These are phyloP conservation scores for Irena cyanogastra DNA, from an alignment of 2,113 vertebrate species.

Conservation along the genomic window DNA sequence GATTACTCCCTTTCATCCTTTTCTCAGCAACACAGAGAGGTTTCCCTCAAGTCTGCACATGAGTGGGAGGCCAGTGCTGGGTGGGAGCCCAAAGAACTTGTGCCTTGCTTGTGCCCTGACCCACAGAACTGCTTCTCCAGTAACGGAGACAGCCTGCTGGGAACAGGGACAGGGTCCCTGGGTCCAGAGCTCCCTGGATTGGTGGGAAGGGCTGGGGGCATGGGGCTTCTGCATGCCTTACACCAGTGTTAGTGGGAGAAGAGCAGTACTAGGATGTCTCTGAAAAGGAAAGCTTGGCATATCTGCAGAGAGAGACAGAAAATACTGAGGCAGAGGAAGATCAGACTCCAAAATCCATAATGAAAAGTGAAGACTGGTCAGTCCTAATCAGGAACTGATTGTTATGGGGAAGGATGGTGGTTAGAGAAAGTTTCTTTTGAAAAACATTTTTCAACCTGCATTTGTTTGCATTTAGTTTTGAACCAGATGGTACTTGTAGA, in stretches of 20 bases:
- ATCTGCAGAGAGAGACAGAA: neutral
- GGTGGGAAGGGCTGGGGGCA: neutral
- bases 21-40: neutral
- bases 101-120: neutral
- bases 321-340: neutral
- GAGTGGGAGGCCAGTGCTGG: neutral
- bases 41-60: neutral
- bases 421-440: neutral
- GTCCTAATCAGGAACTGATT: neutral
- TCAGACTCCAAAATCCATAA: neutral
- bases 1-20: neutral
- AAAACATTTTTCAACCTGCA: neutral
- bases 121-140: neutral
- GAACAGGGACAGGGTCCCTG: neutral
- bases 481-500: neutral
- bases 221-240: neutral
- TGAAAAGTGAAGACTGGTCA: neutral
- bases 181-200: rapidly evolving
- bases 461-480: neutral
- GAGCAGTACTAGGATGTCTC: neutral
- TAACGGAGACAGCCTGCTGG: neutral
- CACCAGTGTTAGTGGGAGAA: neutral
- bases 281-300: neutral
- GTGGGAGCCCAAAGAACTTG: neutral
- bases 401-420: neutral